These are phyloP conservation scores for Eupithecia subfuscata DNA, from an alignment of 2,888 invertebrate genomes.

Conservation along the genomic window DNA sequence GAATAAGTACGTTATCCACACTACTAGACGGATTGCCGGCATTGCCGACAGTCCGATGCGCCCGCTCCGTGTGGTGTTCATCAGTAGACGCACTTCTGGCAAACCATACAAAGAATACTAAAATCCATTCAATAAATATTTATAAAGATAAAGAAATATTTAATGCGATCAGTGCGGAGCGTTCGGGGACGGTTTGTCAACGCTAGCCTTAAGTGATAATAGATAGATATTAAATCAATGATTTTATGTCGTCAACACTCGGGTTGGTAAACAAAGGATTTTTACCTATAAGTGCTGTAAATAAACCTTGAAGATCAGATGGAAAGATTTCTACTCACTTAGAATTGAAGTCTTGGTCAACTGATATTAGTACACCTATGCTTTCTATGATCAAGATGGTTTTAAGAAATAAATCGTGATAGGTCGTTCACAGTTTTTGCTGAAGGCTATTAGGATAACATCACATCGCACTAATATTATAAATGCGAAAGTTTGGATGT, in stretches of 20 bases:
- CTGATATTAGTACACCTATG: background rate
- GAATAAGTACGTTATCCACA: too few relatives aligned
- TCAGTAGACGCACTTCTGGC: too few relatives aligned
- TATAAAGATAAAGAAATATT: too few relatives aligned
- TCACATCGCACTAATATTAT: too few relatives aligned
- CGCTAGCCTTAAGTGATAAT: background rate
- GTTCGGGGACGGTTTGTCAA: too few relatives aligned
- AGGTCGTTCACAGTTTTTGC: background rate
- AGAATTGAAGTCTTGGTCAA: background rate
- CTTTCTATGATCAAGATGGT: background rate
- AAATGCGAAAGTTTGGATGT: too few relatives aligned
- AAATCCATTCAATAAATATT: too few relatives aligned
- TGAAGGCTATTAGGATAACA: background rate
- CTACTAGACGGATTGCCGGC: too few relatives aligned
- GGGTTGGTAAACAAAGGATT: background rate
- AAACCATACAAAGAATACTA: too few relatives aligned
- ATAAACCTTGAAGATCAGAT: constrained; percentile 1
- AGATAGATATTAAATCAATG: background rate
- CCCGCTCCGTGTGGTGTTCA: too few relatives aligned
- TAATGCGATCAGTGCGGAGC: too few relatives aligned
- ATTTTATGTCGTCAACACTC: background rate
- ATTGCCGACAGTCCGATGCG: too few relatives aligned
- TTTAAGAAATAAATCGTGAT: background rate
- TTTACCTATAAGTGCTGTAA: background rate
- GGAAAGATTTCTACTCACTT: background rate